Percentiles rank a stretch among this genome's conserved stretches.
These are phyloP conservation scores for Diabrotica balteata DNA, from an alignment of 2,888 invertebrate species.

Conservation along the genomic window DNA sequence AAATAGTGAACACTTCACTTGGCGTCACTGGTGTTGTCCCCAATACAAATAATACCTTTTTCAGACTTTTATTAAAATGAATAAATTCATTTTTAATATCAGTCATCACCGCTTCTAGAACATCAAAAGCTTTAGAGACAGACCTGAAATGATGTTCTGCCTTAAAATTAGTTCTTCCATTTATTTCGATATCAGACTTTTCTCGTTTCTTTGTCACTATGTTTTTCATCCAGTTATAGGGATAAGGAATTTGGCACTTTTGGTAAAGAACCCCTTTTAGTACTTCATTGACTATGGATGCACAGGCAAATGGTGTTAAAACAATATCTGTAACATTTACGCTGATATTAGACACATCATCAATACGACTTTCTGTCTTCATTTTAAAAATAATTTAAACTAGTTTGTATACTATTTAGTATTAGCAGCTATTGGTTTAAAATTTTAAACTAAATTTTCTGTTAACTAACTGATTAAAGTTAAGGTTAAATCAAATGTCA, in stretches of 20 bases:
- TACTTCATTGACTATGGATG: slow-evolving; percentile 65
- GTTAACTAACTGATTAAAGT: neutral
- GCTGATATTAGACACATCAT: slow-evolving; percentile 46
- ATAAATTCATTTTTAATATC: slow-evolving; percentile 49
- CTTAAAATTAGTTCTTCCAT: slow-evolving; percentile 41
- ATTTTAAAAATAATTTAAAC: slow-evolving; percentile 2
- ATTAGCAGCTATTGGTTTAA: neutral
- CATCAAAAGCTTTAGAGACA: slow-evolving; percentile 51
- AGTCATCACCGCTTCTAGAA: slow-evolving; percentile 48
- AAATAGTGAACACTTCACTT: slow-evolving; percentile 51
- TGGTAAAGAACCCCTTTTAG: slow-evolving; percentile 67
- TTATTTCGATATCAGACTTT: slow-evolving; percentile 20
- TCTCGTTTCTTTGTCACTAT: slow-evolving; percentile 49
- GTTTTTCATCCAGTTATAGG: slow-evolving; percentile 51
- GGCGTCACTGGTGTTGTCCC: slow-evolving; percentile 50
- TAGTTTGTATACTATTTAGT: neutral
- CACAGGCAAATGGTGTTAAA: slow-evolving; percentile 66
- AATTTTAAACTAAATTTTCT: neutral
- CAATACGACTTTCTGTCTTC: slow-evolving; percentile 5
- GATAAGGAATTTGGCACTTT: slow-evolving; percentile 61
- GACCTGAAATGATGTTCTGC: slow-evolving; percentile 47
- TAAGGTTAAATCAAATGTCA: no score
- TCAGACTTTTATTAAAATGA: slow-evolving; percentile 38
- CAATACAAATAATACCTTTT: slow-evolving; percentile 51
- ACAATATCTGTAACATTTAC: slow-evolving; percentile 62